phyloP scores from a whole-genome alignment of 2,888 invertebrate species.

The Cosmopolites sordidus region DNA sequence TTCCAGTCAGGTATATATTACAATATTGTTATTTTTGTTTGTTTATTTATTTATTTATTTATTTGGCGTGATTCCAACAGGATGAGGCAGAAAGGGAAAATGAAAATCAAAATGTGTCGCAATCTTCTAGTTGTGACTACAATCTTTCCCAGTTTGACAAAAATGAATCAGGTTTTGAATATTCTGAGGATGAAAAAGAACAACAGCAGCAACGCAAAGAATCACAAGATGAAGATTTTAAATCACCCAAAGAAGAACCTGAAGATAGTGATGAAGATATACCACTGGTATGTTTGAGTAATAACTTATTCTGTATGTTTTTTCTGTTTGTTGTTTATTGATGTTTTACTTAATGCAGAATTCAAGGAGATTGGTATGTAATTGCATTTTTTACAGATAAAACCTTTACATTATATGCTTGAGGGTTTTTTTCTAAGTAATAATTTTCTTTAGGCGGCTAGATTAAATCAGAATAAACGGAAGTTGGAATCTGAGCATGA shows the following conservation, averaged over 20 bases:
- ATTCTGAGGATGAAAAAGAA: conserved; percentile 37
- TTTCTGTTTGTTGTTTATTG: too few relatives aligned
- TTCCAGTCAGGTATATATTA: conserved; percentile 32
- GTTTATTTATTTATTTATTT: too few relatives aligned
- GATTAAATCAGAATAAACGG: conserved; percentile 45
- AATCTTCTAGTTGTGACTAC: conserved; percentile 59
- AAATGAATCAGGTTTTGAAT: conserved; percentile 48
- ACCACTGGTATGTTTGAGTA: conserved; percentile 61
- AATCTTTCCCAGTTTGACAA: conserved; percentile 63
- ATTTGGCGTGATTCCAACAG: conserved; percentile 4
- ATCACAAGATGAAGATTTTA: conserved; percentile 27
- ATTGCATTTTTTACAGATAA: too few relatives aligned
- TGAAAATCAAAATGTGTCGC: not conserved
- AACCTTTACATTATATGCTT: not conserved
- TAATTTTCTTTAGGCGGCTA: conserved; percentile 34
- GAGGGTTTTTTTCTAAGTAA: not conserved
- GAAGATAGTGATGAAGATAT: conserved; percentile 66
- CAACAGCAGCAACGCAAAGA: conserved; percentile 45
- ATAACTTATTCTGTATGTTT: conserved; percentile 1
- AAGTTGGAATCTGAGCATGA: conserved; percentile 59
- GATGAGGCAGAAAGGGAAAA: conserved; percentile 37
- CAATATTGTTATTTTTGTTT: not conserved
- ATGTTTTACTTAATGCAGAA: conserved; percentile 18
- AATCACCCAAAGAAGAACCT: conserved; percentile 38
- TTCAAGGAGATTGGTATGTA: conserved; percentile 19